A percentile compares a stretch with the other conserved stretches of the same genome.
Evolutionary conservation across 2,888 invertebrate genomes (phyloP).

Genomic region (Drosophila seclusa): DNA sequence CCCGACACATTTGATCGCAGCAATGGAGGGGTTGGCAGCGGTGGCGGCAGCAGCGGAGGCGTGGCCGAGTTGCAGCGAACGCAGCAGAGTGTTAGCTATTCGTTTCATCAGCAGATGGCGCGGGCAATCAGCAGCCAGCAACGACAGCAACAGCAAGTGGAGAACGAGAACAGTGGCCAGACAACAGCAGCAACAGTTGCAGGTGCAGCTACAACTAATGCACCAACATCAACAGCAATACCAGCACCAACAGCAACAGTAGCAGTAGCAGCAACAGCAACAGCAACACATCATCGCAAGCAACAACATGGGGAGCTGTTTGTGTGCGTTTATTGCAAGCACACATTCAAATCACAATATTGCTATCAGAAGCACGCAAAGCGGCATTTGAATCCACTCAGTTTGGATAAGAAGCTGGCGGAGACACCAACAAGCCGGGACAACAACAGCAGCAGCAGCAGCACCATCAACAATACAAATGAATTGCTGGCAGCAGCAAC

Average conservation of each 20-base stretch:
- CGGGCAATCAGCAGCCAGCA: constrained; percentile 83
- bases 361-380: constrained; percentile 93
- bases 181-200: constrained; percentile 64
- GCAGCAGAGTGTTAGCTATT: constrained; percentile 83
- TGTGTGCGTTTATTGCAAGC: constrained; percentile 91
- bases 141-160: constrained; percentile 66
- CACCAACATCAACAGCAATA: constrained; percentile 53
- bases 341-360: constrained; percentile 93
- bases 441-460: constrained; percentile 23
- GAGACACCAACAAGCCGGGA: constrained; percentile 16
- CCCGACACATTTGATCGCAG: constrained; percentile 74
- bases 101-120: constrained; percentile 85
- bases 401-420: constrained; percentile 81
- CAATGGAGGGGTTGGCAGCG: background rate
- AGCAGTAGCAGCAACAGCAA: constrained; percentile 34
- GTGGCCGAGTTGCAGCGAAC: constrained; percentile 72
- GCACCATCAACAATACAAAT: constrained; percentile 6
- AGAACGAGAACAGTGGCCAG: constrained; percentile 50
- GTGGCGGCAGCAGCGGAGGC: constrained; percentile 65
- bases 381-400: constrained; percentile 88
- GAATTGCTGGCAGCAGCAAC: constrained; percentile 3
- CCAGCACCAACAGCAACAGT: constrained; percentile 59
- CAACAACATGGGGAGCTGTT: constrained; percentile 85
- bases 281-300: constrained; percentile 42
- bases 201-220: constrained; percentile 22